Conservation (phyloP, 2,113 vertebrate species). For the Xerus inauris region DNA sequence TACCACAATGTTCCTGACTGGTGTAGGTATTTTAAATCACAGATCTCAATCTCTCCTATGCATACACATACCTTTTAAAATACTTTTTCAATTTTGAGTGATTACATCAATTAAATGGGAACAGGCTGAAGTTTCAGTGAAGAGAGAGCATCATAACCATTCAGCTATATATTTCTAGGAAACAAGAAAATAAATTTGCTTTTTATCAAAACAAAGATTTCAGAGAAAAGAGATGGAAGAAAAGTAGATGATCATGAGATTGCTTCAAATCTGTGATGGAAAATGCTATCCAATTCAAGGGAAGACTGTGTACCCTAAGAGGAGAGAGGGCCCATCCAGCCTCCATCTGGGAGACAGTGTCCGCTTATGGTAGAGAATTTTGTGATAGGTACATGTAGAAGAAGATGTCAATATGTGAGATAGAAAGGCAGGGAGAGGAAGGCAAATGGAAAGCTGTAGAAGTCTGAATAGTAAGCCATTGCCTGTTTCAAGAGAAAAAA, state of each 20-base stretch:
- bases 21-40: slow-evolving; percentile 52
- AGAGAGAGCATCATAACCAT: neutral
- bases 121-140: slow-evolving; percentile 41
- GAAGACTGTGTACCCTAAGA: neutral
- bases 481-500: neutral
- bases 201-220: slow-evolving; percentile 54
- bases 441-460: neutral
- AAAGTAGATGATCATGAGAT: neutral
- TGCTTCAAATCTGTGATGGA: neutral
- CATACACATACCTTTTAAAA: slow-evolving; percentile 36
- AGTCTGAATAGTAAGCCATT: neutral
- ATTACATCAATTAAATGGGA: slow-evolving; percentile 63
- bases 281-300: neutral
- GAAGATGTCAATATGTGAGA: neutral
- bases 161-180: slow-evolving; percentile 44
- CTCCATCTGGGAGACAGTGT: neutral
- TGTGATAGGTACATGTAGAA: neutral
- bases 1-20: neutral
- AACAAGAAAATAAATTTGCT: slow-evolving; percentile 43
- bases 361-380: neutral
- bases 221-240: slow-evolving; percentile 39
- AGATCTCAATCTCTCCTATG: neutral
- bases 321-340: neutral
- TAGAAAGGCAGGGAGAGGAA: neutral
- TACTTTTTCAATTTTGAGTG: slow-evolving; percentile 12